Base-by-base conservation (phyloP, 2,888 invertebrate genomes). In the Morpho deidamia region DNA sequence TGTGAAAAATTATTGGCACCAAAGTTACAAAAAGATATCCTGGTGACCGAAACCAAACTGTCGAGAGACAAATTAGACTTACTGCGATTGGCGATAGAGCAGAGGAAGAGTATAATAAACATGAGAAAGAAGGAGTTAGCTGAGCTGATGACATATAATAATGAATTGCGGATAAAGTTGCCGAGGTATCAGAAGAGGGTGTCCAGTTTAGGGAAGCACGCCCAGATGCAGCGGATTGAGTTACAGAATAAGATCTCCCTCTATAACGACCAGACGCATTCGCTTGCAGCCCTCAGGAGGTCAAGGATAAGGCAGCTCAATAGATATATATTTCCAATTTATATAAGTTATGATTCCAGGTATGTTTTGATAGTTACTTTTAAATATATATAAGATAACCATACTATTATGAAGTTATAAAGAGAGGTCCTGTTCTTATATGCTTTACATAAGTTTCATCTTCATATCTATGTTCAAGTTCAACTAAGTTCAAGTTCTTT, bases 271-370 rank as follows among this genome's bases (percentile, higher is more conserved):
- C 76, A 79, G 52, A 75, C 76, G 0, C 76, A 81, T 37, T 59
- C 68, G 0, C 61, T 79, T 44, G 86, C 85, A 38, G 82, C 84
- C 0, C 59, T 89, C 44, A 67, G 89, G 0, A 66, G 89, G 38
- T 81, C 84, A 1, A 62, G 87, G 45, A 85, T 88, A 74, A 65
- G 88, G 41, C 89, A 89, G 66, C 78, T 89, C 7, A 80, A 75
- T 0, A 81, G 83, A 61, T 87, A 87, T 63, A 88, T 89, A 39
- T 89, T 89, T 63, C 89, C 92, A 7, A 83, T 92, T 45, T 85
- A 85, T 60, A 78, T 88, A 65, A 87, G 76, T 39, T 83, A 84
- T 71, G 87, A 89, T 60, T 75, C 78, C 37, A 85, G 87, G 88
- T 87, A 63, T n/a, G n/a, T n/a, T n/a, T n/a, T n/a, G n/a, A n/a